These are phyloP conservation scores for Saguinus midas DNA, from an alignment of 2,113 vertebrate species.

Conservation along the genomic window DNA sequence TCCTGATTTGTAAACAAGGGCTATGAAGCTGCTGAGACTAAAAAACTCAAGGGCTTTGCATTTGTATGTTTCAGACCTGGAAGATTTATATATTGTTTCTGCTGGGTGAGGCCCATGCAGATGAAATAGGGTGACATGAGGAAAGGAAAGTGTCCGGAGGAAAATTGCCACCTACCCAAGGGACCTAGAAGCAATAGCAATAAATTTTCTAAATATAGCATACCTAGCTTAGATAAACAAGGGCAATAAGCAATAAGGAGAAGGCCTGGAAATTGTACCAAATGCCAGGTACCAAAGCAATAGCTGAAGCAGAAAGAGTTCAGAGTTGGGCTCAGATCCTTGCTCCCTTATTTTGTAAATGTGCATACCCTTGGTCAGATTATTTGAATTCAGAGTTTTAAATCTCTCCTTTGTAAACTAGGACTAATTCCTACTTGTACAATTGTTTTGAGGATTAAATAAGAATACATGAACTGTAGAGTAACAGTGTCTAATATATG, in stretches of 20 bases:
- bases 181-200: slow-evolving; percentile 41
- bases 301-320: neutral
- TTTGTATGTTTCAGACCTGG: slow-evolving; percentile 12
- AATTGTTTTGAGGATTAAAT: slow-evolving; percentile 48
- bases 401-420: slow-evolving; percentile 27
- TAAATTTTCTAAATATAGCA: slow-evolving; percentile 29
- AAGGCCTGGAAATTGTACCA: neutral
- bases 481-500: neutral
- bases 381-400: slow-evolving; percentile 25
- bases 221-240: neutral
- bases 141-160: slow-evolving; percentile 35
- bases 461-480: neutral
- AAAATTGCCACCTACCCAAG: slow-evolving; percentile 26
- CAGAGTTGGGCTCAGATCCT: neutral
- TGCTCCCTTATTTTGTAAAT: neutral
- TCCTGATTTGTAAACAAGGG: neutral
- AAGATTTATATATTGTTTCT: slow-evolving; percentile 8
- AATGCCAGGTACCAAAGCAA: neutral
- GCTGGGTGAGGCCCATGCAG: neutral
- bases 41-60: slow-evolving; percentile 37
- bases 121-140: neutral
- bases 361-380: neutral
- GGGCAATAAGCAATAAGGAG: neutral
- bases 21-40: neutral
- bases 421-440: neutral